Conservation (phyloP, 53 echinoderm and acorn worm genomes). For the Luidia sarsii region DNA sequence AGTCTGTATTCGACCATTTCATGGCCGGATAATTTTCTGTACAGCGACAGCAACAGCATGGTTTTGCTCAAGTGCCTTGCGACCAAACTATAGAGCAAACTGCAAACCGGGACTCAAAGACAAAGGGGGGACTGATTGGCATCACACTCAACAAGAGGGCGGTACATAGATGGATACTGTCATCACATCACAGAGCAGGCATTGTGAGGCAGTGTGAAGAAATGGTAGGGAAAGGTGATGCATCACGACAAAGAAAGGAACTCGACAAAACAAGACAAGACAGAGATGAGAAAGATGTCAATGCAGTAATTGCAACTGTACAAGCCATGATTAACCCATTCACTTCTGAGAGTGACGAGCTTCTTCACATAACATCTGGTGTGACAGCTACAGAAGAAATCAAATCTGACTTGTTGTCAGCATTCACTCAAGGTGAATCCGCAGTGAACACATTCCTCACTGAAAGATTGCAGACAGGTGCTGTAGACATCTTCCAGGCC, state of each 20-base stretch:
- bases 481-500: constrained; percentile 35
- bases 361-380: constrained; percentile 62
- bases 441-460: constrained; percentile 28
- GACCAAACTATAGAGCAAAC: constrained; percentile 72
- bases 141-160: constrained; percentile 61
- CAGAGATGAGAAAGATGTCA: constrained; percentile 39
- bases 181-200: constrained; percentile 54
- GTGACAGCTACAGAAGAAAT: constrained; percentile 39
- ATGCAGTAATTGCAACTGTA: constrained; percentile 39
- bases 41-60: constrained; percentile 42
- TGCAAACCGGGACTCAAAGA: constrained; percentile 59
- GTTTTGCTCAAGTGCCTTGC: constrained; percentile 47
- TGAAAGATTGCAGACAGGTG: constrained; percentile 39
- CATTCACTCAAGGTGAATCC: constrained; percentile 32
- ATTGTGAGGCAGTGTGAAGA: constrained; percentile 57
- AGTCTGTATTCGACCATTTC: constrained; percentile 36
- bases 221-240: constrained; percentile 57
- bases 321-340: constrained; percentile 69
- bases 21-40: constrained; percentile 59
- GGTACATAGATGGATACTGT: constrained; percentile 62
- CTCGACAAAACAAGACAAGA: constrained; percentile 1
- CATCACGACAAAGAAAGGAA: constrained; percentile 34
- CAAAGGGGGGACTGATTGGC: constrained; percentile 65
- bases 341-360: constrained; percentile 24
- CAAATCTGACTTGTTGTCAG: constrained; percentile 13